phyloP scores from a whole-genome alignment of 1,140 invertebrate genomes.

The Drosophila sucinea region DNA sequence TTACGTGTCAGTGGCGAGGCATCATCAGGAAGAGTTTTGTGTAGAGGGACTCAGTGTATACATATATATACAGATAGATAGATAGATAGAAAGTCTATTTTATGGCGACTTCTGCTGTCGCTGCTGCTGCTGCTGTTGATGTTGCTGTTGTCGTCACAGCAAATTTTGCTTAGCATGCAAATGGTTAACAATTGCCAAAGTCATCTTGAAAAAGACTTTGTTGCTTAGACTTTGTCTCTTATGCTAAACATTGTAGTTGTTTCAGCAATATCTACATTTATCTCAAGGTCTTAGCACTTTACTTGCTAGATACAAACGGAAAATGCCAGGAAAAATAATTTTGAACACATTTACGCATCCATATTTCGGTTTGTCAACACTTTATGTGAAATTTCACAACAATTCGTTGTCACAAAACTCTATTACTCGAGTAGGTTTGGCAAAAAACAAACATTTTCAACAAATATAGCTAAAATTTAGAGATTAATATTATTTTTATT shows the following conservation, averaged over 20 bases:
- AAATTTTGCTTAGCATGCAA: conserved; percentile 23
- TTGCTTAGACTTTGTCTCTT: not conserved
- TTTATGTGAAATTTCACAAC: no score
- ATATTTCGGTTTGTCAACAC: no score
- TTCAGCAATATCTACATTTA: not conserved
- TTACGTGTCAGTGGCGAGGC: conserved; percentile 67
- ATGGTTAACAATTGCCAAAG: conserved; percentile 12
- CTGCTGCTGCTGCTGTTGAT: not conserved
- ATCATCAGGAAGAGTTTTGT: not conserved
- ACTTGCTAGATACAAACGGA: not conserved
- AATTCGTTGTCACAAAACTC: not conserved
- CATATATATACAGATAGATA: not conserved
- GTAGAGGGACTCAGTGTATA: not conserved
- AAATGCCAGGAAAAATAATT: not conserved
- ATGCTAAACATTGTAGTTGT: not conserved
- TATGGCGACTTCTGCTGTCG: conserved; percentile 1
- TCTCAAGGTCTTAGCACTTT: not conserved
- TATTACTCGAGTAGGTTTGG: no score
- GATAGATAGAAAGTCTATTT: conserved; percentile 12
- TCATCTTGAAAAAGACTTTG: not conserved
- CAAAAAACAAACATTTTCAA: no score
- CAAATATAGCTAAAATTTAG: no score
- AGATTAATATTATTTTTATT: not conserved
- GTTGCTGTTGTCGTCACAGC: not conserved
- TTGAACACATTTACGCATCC: no score